Evolutionary conservation across 2,888 invertebrate species (phyloP).

Genomic region (Calliopum simillimum): DNA sequence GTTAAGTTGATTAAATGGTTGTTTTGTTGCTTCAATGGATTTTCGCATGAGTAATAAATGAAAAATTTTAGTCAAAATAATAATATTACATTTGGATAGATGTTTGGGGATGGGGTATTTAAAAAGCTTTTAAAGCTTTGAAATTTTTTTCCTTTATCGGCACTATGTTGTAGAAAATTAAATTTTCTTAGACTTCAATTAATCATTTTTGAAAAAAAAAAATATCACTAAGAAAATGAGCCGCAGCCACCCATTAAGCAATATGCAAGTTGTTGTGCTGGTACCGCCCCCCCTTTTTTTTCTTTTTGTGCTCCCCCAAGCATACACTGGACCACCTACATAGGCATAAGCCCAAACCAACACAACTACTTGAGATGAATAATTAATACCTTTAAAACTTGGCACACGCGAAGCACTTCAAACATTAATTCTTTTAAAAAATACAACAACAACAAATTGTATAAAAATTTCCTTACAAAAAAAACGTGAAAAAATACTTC

Average conservation of each 20-base stretch:
- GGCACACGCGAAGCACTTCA: slow-evolving; percentile 30
- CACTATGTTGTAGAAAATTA: slow-evolving; percentile 4
- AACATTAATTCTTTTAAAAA: slow-evolving; percentile 15
- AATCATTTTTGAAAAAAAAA: slow-evolving; percentile 21
- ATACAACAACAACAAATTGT: not conserved
- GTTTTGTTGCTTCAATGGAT: too few species aligned
- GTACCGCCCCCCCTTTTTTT: not conserved
- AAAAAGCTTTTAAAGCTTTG: slow-evolving; percentile 26
- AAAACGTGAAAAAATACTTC: not conserved
- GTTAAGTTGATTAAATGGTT: too few species aligned
- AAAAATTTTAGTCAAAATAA: slow-evolving; percentile 4
- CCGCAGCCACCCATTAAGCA: not conserved
- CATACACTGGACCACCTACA: not conserved
- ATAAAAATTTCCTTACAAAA: not conserved
- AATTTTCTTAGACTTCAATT: slow-evolving; percentile 23
- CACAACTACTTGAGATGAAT: slow-evolving; percentile 29
- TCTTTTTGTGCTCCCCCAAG: not conserved
- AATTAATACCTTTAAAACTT: slow-evolving; percentile 25
- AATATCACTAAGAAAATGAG: not conserved
- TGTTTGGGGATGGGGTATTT: slow-evolving; percentile 31
- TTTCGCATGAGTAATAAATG: too few species aligned
- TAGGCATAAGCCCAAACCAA: not conserved
- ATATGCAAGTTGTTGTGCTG: slow-evolving; percentile 9
- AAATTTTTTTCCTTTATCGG: not conserved
- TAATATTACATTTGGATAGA: slow-evolving; percentile 20